Base-by-base conservation (phyloP, 2,888 invertebrate species). In the Agrotis ipsilon region DNA sequence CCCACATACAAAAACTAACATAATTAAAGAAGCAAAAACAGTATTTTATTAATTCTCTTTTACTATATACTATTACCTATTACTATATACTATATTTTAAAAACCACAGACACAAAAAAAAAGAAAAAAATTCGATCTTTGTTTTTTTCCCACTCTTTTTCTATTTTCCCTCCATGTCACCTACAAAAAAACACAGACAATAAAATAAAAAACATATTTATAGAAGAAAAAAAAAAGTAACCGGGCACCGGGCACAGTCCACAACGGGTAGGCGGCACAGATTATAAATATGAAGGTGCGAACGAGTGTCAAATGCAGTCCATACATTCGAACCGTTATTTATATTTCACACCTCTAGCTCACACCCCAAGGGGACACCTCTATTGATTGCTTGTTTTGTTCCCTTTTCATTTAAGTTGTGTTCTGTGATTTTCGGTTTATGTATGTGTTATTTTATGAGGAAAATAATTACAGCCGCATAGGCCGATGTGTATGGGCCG, bases 221-320 rank as follows among this genome's bases (percentile, higher is more conserved):
- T 18, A 39, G 21, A 32, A 63, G 24, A 43, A 61, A 72, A 68
- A 78, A 81, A 68, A 65, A 63, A 39, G 1, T n/a, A 43, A 16
- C 55, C 63, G 62, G 66, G 68, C 80, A 76, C 60, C 62, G 62
- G 68, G 70, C 80, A 76, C 60, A 32, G 73, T 68, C 64, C 78
- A 68, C 77, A 72, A 64, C 80, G 72, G 78, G 86, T 81, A 83
- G 86, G 81, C 82, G 86, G 86, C 72, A 78, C 83, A 83, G 80
- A 86, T 79, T 84, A 87, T 87, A 86, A 87, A 87, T 87, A 84
- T 82, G 75, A 83, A 87, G 87, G 87, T 85, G 87, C 55, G 84
- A 83, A 59, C 77, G 61, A 74, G 67, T 78, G 87, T 87, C 88
- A 87, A 63, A 49, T 67, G 78, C 87, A 87, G 75, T 75, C 63